Percentiles rank a stretch among this genome's conserved stretches.
phyloP scores from a whole-genome alignment of 1,140 invertebrate species.

The Dufourea novaeangliae region DNA sequence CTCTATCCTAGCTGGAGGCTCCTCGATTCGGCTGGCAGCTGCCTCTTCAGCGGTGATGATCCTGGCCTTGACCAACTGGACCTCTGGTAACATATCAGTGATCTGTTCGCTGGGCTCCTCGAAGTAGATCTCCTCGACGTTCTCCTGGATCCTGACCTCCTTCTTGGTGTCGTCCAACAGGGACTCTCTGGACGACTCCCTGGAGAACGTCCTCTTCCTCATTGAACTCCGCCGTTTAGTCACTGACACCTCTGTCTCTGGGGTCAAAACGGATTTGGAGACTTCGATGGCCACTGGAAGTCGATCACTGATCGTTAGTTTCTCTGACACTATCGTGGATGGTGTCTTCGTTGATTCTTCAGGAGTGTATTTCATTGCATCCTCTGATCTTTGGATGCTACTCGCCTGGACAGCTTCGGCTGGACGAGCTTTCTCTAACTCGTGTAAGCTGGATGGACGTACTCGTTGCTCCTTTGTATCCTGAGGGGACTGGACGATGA shows the following conservation, averaged over 20 bases:
- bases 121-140: conserved; percentile 69
- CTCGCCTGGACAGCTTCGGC: not conserved
- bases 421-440: not conserved
- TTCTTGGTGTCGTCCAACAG: conserved; percentile 65
- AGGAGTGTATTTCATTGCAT: not conserved
- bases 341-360: not conserved
- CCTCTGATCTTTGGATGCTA: not conserved
- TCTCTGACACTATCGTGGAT: not conserved
- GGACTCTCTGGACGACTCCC: conserved; percentile 62
- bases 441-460: conserved; percentile 34
- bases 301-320: not conserved
- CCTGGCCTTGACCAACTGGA: conserved; percentile 71
- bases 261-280: not conserved
- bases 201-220: conserved; percentile 57
- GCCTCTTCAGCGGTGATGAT: conserved; percentile 73
- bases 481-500: not conserved
- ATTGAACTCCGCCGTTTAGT: conserved; percentile 55
- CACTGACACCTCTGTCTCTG: not conserved
- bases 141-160: conserved; percentile 74
- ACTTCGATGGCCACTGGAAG: not conserved
- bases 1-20: conserved; percentile 34
- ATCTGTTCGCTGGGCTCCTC: conserved; percentile 63
- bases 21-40: conserved; percentile 32
- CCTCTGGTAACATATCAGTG: conserved; percentile 52
- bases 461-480: conserved; percentile 28